Evolutionary conservation across 2,113 vertebrate species (phyloP).

Genomic region (Lasiurus borealis): DNA sequence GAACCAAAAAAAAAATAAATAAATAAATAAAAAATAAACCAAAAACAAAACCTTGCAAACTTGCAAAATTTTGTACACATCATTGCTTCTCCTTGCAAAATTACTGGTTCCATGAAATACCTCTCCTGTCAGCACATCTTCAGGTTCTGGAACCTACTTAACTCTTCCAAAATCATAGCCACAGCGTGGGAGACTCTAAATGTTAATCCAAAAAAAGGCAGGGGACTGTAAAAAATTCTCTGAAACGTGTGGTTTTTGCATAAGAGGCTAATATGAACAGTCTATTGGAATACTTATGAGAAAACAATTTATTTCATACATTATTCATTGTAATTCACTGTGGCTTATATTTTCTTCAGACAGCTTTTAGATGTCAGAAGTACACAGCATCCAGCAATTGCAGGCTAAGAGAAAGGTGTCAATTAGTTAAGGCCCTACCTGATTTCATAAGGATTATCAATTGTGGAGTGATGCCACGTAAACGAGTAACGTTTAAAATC

Average conservation of each 20-base stretch:
- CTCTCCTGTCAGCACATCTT: background rate
- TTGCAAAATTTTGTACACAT: background rate
- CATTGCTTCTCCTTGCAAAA: slow-evolving; percentile 23
- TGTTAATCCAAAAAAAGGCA: background rate
- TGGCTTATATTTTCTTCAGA: background rate
- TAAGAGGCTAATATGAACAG: background rate
- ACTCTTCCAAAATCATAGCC: slow-evolving; percentile 37
- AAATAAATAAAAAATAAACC: background rate
- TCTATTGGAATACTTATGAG: background rate
- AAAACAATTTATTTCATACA: background rate
- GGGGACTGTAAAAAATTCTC: background rate
- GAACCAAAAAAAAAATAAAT: background rate
- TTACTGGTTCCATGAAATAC: background rate
- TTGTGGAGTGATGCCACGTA: background rate
- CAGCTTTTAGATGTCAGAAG: background rate
- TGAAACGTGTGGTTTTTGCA: slow-evolving; percentile 19
- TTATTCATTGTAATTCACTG: background rate
- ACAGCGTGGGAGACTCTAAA: background rate
- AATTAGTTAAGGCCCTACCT: background rate
- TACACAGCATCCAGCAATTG: background rate
- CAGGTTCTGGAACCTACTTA: background rate
- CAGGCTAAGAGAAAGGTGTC: slow-evolving; percentile 18
- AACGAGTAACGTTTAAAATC: background rate
- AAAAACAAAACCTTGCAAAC: background rate
- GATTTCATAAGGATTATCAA: background rate